Evolutionary conservation across 2,113 vertebrate species (phyloP).

Genomic region (Percopsis transmontana): DNA sequence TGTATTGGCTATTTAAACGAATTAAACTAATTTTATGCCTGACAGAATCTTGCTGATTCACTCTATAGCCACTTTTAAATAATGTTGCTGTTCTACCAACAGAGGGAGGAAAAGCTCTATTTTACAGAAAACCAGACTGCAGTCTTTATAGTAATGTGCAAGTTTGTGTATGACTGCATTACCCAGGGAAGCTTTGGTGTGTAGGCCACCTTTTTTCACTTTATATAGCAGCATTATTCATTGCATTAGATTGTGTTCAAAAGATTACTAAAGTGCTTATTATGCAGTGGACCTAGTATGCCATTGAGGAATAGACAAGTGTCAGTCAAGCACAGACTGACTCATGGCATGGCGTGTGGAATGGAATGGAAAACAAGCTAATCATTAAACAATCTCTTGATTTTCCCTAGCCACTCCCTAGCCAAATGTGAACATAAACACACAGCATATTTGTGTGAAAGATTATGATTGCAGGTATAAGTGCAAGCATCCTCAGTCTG

Average conservation of each 20-base stretch:
- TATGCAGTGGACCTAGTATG: too few species aligned
- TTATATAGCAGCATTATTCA: neutral
- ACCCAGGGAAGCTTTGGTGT: slow-evolving; percentile 34
- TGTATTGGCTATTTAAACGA: neutral
- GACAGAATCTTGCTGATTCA: slow-evolving; percentile 71
- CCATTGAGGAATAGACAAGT: slow-evolving; percentile 3
- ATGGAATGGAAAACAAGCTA: neutral
- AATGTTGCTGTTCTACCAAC: slow-evolving; percentile 68
- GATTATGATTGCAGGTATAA: slow-evolving; percentile 33
- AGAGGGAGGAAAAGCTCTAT: slow-evolving; percentile 65
- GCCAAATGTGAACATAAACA: neutral
- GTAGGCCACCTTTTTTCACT: neutral
- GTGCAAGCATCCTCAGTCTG: slow-evolving; percentile 31
- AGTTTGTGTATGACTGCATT: neutral
- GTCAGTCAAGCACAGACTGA: neutral
- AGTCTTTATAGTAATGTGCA: neutral
- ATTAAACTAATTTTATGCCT: slow-evolving; percentile 8
- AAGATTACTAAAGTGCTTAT: too few species aligned
- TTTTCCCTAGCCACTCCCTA: neutral
- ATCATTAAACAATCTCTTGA: neutral
- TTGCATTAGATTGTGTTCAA: too few species aligned
- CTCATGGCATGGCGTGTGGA: neutral
- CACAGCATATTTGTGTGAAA: slow-evolving; percentile 19
- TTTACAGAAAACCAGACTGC: slow-evolving; percentile 22
- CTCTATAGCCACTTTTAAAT: slow-evolving; percentile 53